Conservation (phyloP, 2,113 vertebrate species). For the Oncorhynchus kisutch region DNA sequence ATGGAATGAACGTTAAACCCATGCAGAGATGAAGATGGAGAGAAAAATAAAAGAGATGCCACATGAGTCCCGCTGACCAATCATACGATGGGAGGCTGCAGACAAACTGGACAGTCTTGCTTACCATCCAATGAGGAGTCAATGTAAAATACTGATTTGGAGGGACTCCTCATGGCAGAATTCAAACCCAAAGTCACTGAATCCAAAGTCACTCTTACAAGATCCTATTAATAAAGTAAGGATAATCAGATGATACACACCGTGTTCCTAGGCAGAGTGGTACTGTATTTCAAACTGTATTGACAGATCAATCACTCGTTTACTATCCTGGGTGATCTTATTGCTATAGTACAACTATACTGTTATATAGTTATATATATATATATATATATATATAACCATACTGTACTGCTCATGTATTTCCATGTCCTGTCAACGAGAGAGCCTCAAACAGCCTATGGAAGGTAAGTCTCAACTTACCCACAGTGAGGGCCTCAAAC, state of each 20-base stretch:
- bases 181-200: constrained; percentile 8
- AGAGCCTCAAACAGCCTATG: too few relatives aligned
- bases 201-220: constrained; percentile 12
- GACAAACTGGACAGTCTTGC: constrained; percentile 1
- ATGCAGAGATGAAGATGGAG: neutral
- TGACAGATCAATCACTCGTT: too few relatives aligned
- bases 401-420: too few relatives aligned
- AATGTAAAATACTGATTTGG: constrained; percentile 33
- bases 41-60: neutral
- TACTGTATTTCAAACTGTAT: too few relatives aligned
- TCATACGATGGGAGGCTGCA: neutral
- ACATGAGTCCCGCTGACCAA: neutral
- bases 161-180: constrained; percentile 22
- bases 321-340: too few relatives aligned
- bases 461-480: constrained; percentile 63
- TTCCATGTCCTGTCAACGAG: too few relatives aligned
- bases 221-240: constrained; percentile 30
- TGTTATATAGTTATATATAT: too few relatives aligned
- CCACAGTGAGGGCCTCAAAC: constrained; percentile 81
- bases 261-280: too few relatives aligned
- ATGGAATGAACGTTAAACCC: neutral
- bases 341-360: neutral
- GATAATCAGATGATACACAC: constrained; percentile 20
- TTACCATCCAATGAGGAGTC: constrained; percentile 31
- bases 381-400: too few relatives aligned